Conservation (phyloP, 1,140 invertebrate genomes). For the Hermatobates lingyangjiaoensis region DNA sequence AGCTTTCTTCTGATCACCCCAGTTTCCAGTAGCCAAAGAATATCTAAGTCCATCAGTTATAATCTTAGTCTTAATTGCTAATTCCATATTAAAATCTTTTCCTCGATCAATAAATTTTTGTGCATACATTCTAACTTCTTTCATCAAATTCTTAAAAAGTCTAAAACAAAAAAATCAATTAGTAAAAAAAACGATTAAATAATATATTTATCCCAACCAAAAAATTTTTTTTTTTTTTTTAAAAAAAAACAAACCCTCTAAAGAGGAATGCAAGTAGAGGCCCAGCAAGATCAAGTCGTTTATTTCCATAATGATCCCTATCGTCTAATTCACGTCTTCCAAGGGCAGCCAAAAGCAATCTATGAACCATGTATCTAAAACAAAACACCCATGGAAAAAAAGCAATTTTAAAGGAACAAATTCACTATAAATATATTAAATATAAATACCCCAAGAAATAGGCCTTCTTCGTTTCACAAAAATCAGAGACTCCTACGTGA, state of each 20-base stretch:
- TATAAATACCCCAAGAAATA: conserved; percentile 66
- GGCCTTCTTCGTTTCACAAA: conserved; percentile 98
- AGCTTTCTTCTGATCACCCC: conserved; percentile 99
- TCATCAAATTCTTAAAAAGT: conserved; percentile 81
- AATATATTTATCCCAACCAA: no score
- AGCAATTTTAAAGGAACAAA: neutral
- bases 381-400: conserved; percentile 7
- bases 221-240: no score
- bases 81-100: conserved; percentile 93
- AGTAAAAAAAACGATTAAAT: no score
- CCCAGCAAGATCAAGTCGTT: conserved; percentile 89
- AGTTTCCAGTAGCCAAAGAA: conserved; percentile 95
- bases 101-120: conserved; percentile 97
- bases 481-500: conserved; percentile 95
- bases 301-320: conserved; percentile 99
- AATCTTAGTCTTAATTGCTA: conserved; percentile 93
- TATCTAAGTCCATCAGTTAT: conserved; percentile 97
- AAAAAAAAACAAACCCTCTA: conserved; percentile 36
- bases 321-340: conserved; percentile 91
- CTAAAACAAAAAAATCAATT: conserved; percentile 23
- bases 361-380: conserved; percentile 87
- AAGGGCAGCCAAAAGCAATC: conserved; percentile 79
- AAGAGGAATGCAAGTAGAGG: conserved; percentile 91
- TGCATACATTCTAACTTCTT: conserved; percentile 92
- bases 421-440: neutral